Percentiles rank a stretch among this genome's conserved stretches.
Conservation (phyloP, 2,888 invertebrate genomes). For the Cerastis leucographa region DNA sequence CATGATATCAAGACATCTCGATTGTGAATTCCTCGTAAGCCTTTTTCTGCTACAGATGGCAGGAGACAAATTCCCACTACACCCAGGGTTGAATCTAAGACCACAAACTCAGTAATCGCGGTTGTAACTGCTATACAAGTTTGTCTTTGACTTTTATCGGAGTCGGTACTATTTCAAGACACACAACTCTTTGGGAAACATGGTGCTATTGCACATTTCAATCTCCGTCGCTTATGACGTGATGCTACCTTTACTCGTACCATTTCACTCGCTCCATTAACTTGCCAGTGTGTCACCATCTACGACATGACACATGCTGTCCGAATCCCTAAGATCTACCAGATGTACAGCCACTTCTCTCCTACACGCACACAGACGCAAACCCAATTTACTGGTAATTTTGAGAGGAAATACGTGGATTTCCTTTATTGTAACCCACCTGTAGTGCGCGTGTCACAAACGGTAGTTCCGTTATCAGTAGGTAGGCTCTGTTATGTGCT, state of each 20-base stretch:
- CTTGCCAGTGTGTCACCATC: slow-evolving; percentile 18
- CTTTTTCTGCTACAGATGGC: neutral
- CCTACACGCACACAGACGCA: neutral
- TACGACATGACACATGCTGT: slow-evolving; percentile 21
- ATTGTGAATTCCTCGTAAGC: neutral
- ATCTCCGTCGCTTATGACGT: neutral
- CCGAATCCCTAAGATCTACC: slow-evolving; percentile 11
- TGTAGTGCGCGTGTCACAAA: neutral
- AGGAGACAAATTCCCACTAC: neutral
- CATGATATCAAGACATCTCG: neutral
- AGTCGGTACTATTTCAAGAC: neutral
- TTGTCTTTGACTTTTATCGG: neutral
- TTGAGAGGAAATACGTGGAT: neutral
- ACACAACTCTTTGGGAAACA: neutral
- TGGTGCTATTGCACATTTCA: neutral
- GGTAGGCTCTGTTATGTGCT: too few species aligned
- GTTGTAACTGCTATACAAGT: neutral
- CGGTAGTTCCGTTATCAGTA: neutral
- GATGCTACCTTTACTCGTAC: slow-evolving; percentile 9
- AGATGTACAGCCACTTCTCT: neutral
- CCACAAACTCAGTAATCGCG: neutral
- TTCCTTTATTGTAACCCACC: neutral
- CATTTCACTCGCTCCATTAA: slow-evolving; percentile 8
- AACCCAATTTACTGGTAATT: neutral
- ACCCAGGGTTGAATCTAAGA: neutral